phyloP scores from a whole-genome alignment of 2,888 invertebrate genomes.

The Hyppa rectilinea region DNA sequence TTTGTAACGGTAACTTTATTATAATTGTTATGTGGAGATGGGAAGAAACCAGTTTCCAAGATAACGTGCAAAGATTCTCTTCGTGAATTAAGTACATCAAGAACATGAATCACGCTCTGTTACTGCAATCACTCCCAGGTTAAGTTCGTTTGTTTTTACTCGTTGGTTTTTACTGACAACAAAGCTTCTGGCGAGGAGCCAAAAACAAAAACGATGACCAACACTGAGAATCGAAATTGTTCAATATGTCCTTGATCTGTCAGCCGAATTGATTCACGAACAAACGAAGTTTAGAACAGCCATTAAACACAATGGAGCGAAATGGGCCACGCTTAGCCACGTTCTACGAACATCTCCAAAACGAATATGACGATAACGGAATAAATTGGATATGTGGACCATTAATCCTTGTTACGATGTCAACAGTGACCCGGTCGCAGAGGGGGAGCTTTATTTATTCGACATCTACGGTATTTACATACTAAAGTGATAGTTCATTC shows the following conservation, averaged over 20 bases:
- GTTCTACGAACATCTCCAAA: conserved; percentile 63
- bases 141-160: conserved; percentile 51
- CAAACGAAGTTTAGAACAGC: conserved; percentile 59
- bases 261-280: conserved; percentile 63
- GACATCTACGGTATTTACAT: conserved; percentile 62
- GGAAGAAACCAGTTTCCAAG: conserved; percentile 17
- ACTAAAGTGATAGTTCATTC: conserved; percentile 58
- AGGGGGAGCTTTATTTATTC: conserved; percentile 66
- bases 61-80: conserved; percentile 15
- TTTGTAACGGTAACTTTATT: not conserved
- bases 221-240: conserved; percentile 47
- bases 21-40: conserved; percentile 9
- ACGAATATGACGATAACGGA: conserved; percentile 71
- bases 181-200: conserved; percentile 44
- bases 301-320: conserved; percentile 68
- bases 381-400: conserved; percentile 77
- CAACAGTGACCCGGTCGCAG: conserved; percentile 69
- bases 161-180: conserved; percentile 48
- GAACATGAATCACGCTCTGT: conserved; percentile 51
- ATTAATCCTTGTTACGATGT: conserved; percentile 79
- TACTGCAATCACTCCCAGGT: conserved; percentile 43
- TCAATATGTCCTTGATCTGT: conserved; percentile 61
- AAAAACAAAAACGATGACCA: conserved; percentile 56
- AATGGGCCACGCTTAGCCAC: conserved; percentile 61
- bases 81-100: conserved; percentile 24